Evolutionary conservation across 2,888 invertebrate genomes (phyloP).

Genomic region (Brachypterus glaber): DNA sequence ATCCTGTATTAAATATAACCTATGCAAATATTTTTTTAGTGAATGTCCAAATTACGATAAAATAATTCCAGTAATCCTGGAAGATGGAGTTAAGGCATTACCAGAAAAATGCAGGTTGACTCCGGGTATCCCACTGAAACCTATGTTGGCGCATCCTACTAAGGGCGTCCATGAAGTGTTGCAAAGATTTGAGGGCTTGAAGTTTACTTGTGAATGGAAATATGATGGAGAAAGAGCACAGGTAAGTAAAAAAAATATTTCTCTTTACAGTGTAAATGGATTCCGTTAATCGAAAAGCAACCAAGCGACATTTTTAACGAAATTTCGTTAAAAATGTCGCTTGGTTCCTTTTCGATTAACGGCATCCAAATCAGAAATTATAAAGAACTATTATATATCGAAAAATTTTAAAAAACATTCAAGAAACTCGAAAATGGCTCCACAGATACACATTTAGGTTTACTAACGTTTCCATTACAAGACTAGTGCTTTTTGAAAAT

Average conservation of each 20-base stretch:
- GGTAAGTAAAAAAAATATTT: slow-evolving; percentile 43
- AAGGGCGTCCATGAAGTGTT: slow-evolving; percentile 87
- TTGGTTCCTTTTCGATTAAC: too few species aligned
- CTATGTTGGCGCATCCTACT: slow-evolving; percentile 98
- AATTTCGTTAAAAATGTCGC: too few species aligned
- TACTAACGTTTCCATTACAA: too few species aligned
- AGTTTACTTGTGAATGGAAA: slow-evolving; percentile 98
- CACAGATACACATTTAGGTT: too few species aligned
- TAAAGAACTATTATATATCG: too few species aligned
- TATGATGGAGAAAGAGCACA: slow-evolving; percentile 99
- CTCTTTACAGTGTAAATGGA: not conserved
- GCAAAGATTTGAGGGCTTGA: slow-evolving; percentile 56
- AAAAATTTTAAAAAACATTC: too few species aligned
- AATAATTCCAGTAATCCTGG: slow-evolving; percentile 68
- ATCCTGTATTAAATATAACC: not conserved
- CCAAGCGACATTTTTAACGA: too few species aligned
- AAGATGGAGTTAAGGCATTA: slow-evolving; percentile 65
- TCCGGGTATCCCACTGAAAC: slow-evolving; percentile 90
- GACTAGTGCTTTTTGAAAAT: too few species aligned
- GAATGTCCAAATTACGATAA: slow-evolving; percentile 92
- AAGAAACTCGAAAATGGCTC: too few species aligned
- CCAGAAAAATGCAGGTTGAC: slow-evolving; percentile 74
- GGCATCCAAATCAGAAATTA: too few species aligned
- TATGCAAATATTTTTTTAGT: slow-evolving; percentile 45
- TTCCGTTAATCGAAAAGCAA: too few species aligned